Evolutionary conservation across 2,113 vertebrate species (phyloP).

Genomic region (Lethenteron reissneri): DNA sequence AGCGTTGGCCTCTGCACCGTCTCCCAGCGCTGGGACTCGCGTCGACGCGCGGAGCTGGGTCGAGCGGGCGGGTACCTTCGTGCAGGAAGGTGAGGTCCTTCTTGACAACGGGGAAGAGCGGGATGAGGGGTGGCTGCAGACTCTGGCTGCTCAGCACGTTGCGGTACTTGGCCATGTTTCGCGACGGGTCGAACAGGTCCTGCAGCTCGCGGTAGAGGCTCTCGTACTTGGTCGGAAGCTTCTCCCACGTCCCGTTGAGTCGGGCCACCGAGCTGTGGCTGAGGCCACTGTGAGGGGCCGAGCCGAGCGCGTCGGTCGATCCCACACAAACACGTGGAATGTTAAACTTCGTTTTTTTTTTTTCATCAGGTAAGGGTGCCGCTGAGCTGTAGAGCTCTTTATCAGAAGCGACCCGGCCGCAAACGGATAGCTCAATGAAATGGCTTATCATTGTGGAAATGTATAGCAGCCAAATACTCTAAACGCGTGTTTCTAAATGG

Average conservation of each 20-base stretch:
- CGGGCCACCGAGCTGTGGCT: constrained; percentile 84
- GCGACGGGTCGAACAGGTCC: constrained; percentile 90
- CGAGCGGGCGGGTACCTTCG: constrained; percentile 35
- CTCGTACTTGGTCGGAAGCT: constrained; percentile 91
- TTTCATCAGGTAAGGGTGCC: too few species aligned
- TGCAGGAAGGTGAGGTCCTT: constrained; percentile 97
- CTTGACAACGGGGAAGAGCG: constrained; percentile 92
- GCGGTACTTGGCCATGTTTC: constrained; percentile 97
- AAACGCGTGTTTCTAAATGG: too few species aligned
- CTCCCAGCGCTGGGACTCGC: too few species aligned
- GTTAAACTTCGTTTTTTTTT: neutral
- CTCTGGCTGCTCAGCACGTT: constrained; percentile 93
- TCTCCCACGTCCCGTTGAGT: constrained; percentile 90
- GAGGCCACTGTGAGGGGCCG: constrained; percentile 39
- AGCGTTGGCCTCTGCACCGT: too few species aligned
- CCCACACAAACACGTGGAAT: neutral
- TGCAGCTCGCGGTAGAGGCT: constrained; percentile 92
- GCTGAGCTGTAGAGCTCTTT: too few species aligned
- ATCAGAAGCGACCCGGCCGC: too few species aligned
- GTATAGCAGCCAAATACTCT: too few species aligned
- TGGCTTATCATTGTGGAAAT: too few species aligned
- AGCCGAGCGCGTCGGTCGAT: constrained; percentile 7
- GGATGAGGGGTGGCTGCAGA: constrained; percentile 84
- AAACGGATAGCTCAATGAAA: too few species aligned
- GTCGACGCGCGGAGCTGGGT: too few species aligned